Percentiles rank a stretch among this genome's conserved stretches.
These are phyloP conservation scores for Sciaenops ocellatus DNA, from an alignment of 2,797 vertebrate genomes.

Conservation along the genomic window DNA sequence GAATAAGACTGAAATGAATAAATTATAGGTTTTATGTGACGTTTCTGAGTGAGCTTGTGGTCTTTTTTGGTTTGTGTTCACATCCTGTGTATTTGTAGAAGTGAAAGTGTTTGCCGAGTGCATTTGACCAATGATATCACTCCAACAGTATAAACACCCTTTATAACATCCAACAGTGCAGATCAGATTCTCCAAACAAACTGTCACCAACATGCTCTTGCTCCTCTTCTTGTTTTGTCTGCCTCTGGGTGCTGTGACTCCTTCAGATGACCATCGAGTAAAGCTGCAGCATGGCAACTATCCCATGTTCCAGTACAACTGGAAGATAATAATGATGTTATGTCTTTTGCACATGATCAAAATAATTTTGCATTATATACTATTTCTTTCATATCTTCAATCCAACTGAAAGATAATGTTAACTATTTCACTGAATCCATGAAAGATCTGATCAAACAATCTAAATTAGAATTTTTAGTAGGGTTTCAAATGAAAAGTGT, in stretches of 20 bases:
- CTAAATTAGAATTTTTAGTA: too few relatives aligned
- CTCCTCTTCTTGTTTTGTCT: conserved; percentile 4
- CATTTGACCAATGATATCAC: too few relatives aligned
- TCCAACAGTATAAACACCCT: background rate
- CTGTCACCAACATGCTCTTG: background rate
- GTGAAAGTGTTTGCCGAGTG: too few relatives aligned
- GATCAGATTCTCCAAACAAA: background rate
- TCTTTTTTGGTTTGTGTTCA: background rate
- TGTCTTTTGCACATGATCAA: background rate
- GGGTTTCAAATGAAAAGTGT: too few relatives aligned
- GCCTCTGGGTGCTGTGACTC: conserved; percentile 1
- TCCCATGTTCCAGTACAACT: conserved; percentile 15
- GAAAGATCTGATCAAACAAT: too few relatives aligned
- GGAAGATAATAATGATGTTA: too few relatives aligned
- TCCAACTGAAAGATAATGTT: too few relatives aligned
- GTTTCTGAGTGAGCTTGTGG: conserved; percentile 23
- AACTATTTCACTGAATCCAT: too few relatives aligned
- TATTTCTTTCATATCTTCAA: too few relatives aligned
- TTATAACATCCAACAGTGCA: background rate
- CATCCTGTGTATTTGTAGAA: too few relatives aligned
- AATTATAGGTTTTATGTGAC: conserved; percentile 83
- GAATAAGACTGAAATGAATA: conserved; percentile 80
- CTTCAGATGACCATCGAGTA: background rate
- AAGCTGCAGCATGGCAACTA: background rate
- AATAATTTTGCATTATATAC: too few relatives aligned